These are phyloP conservation scores for Cecidostiba fungosa DNA, from an alignment of 2,888 invertebrate genomes.

Conservation along the genomic window DNA sequence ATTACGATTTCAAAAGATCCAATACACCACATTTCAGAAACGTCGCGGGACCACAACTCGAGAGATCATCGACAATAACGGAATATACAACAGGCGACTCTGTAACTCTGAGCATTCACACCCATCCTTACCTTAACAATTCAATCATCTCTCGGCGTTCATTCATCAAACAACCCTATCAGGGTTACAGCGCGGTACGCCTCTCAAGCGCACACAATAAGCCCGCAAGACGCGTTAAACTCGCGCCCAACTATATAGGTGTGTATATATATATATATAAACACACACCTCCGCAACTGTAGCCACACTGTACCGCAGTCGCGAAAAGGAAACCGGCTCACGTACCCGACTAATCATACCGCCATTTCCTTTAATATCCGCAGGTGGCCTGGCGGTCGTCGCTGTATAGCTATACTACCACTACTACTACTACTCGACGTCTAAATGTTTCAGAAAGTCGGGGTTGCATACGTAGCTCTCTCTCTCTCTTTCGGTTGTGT, in stretches of 20 bases:
- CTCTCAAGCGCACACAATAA: slow-evolving; percentile 11
- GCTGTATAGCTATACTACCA: not conserved
- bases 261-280: not conserved
- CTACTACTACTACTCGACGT: not conserved
- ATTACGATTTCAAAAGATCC: not conserved
- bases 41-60: too few species aligned
- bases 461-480: slow-evolving; percentile 41
- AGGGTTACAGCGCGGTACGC: not conserved
- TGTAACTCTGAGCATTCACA: not conserved
- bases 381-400: slow-evolving; percentile 72
- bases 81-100: too few species aligned
- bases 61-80: too few species aligned
- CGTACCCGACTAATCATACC: slow-evolving; percentile 80
- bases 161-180: slow-evolving; percentile 38
- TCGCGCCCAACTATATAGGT: not conserved
- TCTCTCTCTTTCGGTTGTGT: slow-evolving; percentile 57
- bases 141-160: slow-evolving; percentile 9
- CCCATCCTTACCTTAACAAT: not conserved
- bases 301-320: not conserved
- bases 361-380: slow-evolving; percentile 81
- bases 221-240: not conserved
- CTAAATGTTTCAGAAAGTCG: slow-evolving; percentile 49
- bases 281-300: too few species aligned
- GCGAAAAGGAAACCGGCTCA: slow-evolving; percentile 77
- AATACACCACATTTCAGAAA: too few species aligned